Evolutionary conservation across 2,888 invertebrate species (phyloP).

Genomic region (Podotricha telesiphe): DNA sequence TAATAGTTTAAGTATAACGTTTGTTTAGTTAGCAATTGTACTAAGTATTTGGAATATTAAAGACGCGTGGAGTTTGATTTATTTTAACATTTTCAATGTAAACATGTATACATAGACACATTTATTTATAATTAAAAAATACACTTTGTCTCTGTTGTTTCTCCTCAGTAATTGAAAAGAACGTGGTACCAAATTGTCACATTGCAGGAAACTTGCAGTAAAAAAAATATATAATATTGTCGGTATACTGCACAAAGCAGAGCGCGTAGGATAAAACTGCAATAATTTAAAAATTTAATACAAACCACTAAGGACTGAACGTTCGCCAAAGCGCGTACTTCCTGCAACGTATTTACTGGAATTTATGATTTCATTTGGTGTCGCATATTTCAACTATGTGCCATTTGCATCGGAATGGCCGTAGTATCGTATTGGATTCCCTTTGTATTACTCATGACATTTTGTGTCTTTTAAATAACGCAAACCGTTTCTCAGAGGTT

Average conservation of each 20-base stretch:
- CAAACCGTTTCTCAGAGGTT: constrained; percentile 27
- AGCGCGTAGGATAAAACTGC: constrained; percentile 28
- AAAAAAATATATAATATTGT: neutral
- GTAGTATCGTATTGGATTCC: constrained; percentile 63
- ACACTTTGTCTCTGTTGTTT: too few species aligned
- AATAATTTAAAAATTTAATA: constrained; percentile 42
- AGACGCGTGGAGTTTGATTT: neutral
- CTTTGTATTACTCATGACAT: constrained; percentile 44
- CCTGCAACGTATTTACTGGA: constrained; percentile 61
- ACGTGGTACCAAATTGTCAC: neutral
- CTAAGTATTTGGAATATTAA: neutral
- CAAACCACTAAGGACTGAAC: constrained; percentile 40
- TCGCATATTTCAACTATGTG: constrained; percentile 74
- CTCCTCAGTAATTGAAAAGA: neutral
- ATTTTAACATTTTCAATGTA: neutral
- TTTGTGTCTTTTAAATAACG: constrained; percentile 35
- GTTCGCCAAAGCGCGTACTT: constrained; percentile 43
- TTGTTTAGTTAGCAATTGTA: neutral
- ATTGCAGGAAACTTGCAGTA: neutral
- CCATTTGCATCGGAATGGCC: constrained; percentile 65
- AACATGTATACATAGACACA: neutral
- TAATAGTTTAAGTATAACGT: neutral
- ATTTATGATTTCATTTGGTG: constrained; percentile 80
- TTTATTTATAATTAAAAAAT: too few species aligned
- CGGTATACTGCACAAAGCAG: constrained; percentile 14